Evolutionary conservation across 2,113 vertebrate genomes (phyloP), one percentile per base, ranked within the genome.

Genomic region (Periophthalmodon schlosseri): DNA sequence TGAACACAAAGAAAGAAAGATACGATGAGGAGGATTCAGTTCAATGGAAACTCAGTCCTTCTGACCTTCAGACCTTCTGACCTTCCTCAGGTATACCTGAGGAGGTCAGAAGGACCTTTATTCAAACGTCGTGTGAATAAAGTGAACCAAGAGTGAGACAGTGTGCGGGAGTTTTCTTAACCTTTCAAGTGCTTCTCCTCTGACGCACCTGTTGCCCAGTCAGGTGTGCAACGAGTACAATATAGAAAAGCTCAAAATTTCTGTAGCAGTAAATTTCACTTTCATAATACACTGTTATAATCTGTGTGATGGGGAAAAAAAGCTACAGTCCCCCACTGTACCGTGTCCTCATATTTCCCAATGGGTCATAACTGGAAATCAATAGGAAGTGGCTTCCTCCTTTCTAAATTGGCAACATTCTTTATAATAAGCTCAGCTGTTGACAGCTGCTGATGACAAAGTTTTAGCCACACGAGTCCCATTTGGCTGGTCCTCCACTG

Each of bases 391-490:
- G 56, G 64, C 36, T 56, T 78, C 63, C 36, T 77, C 79, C 60
- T 36, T 44, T 82, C 34, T 36, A 69, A 90, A 90, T 91, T 83
- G 86, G 69, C 77, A 71, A 61, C 79, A 91, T 91, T 91, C 64
- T 83, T 93, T 84, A 88, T 87, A 84, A 90, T 89, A 85, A 70
- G 61, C 83, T 70, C 18, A 34, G 66, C 75, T 67, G 71, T 80
- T 75, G 78, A 75, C 72, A n/a, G 76, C 70, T 74, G 78, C 76
- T 79, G 77, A 87, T 84, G 79, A 85, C 85, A 74, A 77, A 87
- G 77, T 58, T 73, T 57, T 77, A 71, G 82, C 78, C 86, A 84
- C 33, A 77, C 82, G 76, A 89, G 74, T 28, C 65, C 57, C 69
- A 83, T 87, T 82, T 81, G 78, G 85, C 84, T 87, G 86, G 75